Evolutionary conservation across 2,888 invertebrate genomes (phyloP).

Genomic region (Drosophila barbarae): DNA sequence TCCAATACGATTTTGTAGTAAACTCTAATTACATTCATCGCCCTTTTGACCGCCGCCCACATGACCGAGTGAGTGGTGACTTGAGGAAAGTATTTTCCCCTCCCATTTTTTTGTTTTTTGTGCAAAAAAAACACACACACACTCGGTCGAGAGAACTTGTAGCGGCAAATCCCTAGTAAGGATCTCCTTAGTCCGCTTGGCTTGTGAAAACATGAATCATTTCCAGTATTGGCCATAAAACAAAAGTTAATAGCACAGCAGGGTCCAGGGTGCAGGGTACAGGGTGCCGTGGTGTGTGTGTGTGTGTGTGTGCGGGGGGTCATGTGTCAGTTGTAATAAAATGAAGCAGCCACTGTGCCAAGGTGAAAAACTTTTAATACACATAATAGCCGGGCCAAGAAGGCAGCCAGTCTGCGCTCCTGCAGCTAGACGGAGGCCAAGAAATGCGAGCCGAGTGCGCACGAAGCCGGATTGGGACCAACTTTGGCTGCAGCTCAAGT

Average conservation of each 20-base stretch:
- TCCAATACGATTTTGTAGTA: constrained; percentile 43
- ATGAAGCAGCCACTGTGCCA: constrained; percentile 55
- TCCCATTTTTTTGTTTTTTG: background rate
- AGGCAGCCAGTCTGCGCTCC: constrained; percentile 32
- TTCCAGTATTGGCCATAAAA: constrained; percentile 58
- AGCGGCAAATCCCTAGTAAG: constrained; percentile 34
- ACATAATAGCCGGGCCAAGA: constrained; percentile 66
- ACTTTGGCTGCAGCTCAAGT: constrained; percentile 70
- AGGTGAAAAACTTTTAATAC: constrained; percentile 72
- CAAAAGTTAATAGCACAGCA: constrained; percentile 68
- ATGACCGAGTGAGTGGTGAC: constrained; percentile 9
- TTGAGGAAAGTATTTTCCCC: constrained; percentile 2
- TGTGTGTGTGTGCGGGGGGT: constrained; percentile 21
- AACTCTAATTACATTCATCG: constrained; percentile 62
- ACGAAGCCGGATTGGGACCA: constrained; percentile 46
- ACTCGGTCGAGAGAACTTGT: constrained; percentile 7
- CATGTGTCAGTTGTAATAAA: constrained; percentile 69
- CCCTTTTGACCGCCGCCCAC: constrained; percentile 18
- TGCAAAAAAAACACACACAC: background rate
- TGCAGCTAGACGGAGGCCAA: constrained; percentile 48
- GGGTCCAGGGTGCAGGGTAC: constrained; percentile 8
- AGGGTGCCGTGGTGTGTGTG: background rate
- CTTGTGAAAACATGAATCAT: constrained; percentile 61
- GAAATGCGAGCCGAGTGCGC: constrained; percentile 59
- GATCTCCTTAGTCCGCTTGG: constrained; percentile 40